Percentiles rank a stretch among this genome's conserved stretches.
Evolutionary conservation across 1,140 invertebrate genomes (phyloP).

Genomic region (Neodiprion virginianus): DNA sequence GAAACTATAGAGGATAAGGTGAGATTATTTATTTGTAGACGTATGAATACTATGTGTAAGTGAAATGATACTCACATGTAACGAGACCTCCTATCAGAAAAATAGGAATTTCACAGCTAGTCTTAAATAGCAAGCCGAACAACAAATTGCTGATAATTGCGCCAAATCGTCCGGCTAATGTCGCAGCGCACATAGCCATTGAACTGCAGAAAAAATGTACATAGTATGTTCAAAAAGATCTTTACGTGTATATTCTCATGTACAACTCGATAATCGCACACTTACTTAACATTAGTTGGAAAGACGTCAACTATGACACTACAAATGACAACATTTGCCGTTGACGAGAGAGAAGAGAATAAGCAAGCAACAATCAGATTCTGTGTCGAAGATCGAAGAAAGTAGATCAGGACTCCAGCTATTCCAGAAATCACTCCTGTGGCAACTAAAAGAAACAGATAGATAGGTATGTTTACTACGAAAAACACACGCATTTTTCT

Average conservation of each 20-base stretch:
- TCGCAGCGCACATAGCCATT: constrained; percentile 55
- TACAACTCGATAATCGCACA: background rate
- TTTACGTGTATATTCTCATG: background rate
- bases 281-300: constrained; percentile 47
- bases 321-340: constrained; percentile 60
- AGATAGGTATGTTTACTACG: background rate
- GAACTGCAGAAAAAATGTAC: constrained; percentile 33
- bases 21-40: too few relatives aligned
- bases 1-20: too few relatives aligned
- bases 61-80: constrained; percentile 34
- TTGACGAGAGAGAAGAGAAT: constrained; percentile 61
- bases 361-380: constrained; percentile 57
- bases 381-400: constrained; percentile 48
- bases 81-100: constrained; percentile 51
- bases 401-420: constrained; percentile 53
- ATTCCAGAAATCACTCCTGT: constrained; percentile 56
- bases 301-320: constrained; percentile 60
- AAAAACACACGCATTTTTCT: too few relatives aligned
- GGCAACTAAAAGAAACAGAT: constrained; percentile 27
- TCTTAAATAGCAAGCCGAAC: constrained; percentile 57
- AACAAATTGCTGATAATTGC: constrained; percentile 58
- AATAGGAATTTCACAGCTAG: constrained; percentile 53
- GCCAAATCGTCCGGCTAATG: constrained; percentile 55
- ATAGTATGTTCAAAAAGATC: background rate
- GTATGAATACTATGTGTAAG: too few relatives aligned